Conservation (phyloP, 2,888 invertebrate species). For the Chalcis sispes region DNA sequence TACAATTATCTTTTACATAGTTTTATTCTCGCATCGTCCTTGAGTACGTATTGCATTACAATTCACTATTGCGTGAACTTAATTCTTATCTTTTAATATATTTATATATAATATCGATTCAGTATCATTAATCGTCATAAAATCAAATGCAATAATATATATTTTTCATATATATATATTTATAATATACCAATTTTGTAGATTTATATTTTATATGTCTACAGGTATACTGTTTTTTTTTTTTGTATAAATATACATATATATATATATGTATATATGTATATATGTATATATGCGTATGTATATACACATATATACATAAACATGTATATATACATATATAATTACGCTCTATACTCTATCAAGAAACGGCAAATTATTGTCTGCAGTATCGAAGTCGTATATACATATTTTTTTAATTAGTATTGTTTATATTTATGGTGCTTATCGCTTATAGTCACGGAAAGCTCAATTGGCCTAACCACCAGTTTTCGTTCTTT, state of each 20-base stretch:
- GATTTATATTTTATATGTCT: conserved; percentile 64
- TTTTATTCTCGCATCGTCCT: conserved; percentile 58
- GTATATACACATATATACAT: conserved; percentile 57
- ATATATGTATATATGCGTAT: conserved; percentile 62
- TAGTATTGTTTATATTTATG: conserved; percentile 58
- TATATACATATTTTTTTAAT: conserved; percentile 60
- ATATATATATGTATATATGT: conserved; percentile 35
- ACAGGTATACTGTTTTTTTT: conserved; percentile 64
- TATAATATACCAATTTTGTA: conserved; percentile 62
- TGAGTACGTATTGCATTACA: conserved; percentile 72
- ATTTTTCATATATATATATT: conserved; percentile 57
- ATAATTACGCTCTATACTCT: conserved; percentile 68
- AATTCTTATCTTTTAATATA: conserved; percentile 57
- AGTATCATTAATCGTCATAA: conserved; percentile 45
- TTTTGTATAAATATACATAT: conserved; percentile 54
- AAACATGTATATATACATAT: conserved; percentile 42
- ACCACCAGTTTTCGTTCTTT: conserved; percentile 64
- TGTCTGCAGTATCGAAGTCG: conserved; percentile 73
- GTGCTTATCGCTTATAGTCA: conserved; percentile 67
- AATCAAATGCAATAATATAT: conserved; percentile 66
- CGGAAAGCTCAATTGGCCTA: conserved; percentile 74
- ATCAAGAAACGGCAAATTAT: conserved; percentile 73
- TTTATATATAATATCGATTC: conserved; percentile 57
- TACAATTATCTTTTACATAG: conserved; percentile 50
- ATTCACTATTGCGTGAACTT: conserved; percentile 57